Percentiles rank a stretch among this genome's conserved stretches.
Conservation (phyloP, 2,888 invertebrate species). For the Orthosia gracilis region DNA sequence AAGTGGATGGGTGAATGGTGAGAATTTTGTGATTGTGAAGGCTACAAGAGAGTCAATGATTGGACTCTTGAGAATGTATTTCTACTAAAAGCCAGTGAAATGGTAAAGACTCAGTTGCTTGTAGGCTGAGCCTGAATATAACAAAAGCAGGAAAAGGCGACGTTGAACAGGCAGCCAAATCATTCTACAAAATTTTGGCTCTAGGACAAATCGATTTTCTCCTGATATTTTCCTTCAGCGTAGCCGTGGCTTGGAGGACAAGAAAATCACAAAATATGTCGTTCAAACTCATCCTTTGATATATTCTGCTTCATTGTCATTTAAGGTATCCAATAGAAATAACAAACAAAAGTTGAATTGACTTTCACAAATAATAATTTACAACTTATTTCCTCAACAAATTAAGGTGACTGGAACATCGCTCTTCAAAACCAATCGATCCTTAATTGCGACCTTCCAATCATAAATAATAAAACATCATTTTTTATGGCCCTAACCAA, state of each 20-base stretch:
- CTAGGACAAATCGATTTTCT: not conserved
- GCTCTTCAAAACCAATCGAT: slow-evolving; percentile 19
- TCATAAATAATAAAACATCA: slow-evolving; percentile 50
- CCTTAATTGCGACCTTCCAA: slow-evolving; percentile 30
- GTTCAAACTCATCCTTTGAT: not conserved
- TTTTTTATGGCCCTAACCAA: slow-evolving; percentile 52
- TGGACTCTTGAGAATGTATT: not conserved
- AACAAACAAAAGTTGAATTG: not conserved
- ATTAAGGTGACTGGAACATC: slow-evolving; percentile 52
- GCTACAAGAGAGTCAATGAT: too few species aligned
- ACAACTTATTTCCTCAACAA: slow-evolving; percentile 10
- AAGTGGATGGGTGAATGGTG: not conserved
- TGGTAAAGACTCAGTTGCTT: too few species aligned
- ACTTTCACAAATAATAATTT: slow-evolving; percentile 24
- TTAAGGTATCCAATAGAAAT: not conserved
- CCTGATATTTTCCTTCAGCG: not conserved
- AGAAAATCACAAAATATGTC: too few species aligned
- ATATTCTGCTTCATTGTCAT: not conserved
- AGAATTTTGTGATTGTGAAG: not conserved
- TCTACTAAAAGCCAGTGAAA: not conserved
- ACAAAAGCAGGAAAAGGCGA: not conserved
- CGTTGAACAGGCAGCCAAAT: not conserved
- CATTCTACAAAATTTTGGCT: too few species aligned
- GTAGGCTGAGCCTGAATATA: not conserved
- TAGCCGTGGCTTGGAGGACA: not conserved